Conservation (phyloP, 2,888 invertebrate genomes). For the Synergus itoensis region DNA sequence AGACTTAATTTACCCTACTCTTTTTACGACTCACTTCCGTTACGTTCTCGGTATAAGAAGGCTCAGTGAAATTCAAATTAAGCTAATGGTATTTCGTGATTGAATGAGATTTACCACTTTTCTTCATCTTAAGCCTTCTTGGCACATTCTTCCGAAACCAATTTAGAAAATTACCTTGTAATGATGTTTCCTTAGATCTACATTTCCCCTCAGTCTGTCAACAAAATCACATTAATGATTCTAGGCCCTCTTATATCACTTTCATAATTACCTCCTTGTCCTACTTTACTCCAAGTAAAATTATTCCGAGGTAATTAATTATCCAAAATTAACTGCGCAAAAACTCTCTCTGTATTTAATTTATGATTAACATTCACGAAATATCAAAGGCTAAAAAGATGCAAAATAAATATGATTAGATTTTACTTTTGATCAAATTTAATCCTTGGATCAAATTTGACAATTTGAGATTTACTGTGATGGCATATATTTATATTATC, state of each 20-base stretch:
- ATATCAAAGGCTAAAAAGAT: background rate
- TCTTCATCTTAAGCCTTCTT: background rate
- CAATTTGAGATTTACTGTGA: no score
- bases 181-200: background rate
- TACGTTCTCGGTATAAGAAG: no score
- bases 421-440: no score
- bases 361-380: background rate
- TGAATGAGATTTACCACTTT: background rate
- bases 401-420: background rate
- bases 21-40: no score
- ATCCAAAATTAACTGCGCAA: background rate
- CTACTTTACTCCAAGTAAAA: background rate
- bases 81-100: background rate
- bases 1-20: no score
- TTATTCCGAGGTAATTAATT: background rate
- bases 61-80: background rate
- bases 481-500: no score
- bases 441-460: no score
- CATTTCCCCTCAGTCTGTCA: background rate
- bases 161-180: background rate
- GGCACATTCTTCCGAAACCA: background rate
- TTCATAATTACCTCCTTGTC: background rate
- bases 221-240: background rate
- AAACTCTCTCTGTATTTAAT: background rate
- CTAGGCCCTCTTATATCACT: background rate